Conservation (phyloP, 2,797 vertebrate species). For the Pantherophis vulpinus region DNA sequence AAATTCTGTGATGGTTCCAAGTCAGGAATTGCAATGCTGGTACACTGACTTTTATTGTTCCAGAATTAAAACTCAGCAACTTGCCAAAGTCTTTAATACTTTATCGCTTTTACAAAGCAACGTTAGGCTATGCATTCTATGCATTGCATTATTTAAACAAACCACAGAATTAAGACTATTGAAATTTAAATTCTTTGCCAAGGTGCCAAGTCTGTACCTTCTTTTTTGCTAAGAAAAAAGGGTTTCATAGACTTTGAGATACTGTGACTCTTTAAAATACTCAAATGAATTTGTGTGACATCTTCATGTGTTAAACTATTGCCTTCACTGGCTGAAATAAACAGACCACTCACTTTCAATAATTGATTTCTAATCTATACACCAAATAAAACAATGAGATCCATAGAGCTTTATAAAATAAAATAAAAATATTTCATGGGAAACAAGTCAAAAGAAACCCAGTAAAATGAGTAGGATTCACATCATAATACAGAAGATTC, state of each 20-base stretch:
- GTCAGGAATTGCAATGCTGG: not conserved
- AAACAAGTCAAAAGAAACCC: not conserved
- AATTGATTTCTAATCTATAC: not conserved
- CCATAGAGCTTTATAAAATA: not conserved
- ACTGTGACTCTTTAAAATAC: not conserved
- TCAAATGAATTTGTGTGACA: not conserved
- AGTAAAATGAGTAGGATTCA: not conserved
- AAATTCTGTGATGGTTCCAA: not conserved
- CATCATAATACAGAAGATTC: not conserved
- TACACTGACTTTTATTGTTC: not conserved
- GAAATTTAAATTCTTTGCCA: not conserved
- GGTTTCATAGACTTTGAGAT: not conserved
- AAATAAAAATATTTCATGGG: not conserved
- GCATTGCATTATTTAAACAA: not conserved
- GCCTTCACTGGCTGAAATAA: not conserved
- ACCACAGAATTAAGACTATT: not conserved
- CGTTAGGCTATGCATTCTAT: not conserved
- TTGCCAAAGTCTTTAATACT: not conserved
- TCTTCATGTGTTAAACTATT: not conserved
- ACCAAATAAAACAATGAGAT: not conserved
- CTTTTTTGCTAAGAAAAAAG: not conserved
- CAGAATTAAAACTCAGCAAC: not conserved
- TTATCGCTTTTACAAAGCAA: not conserved
- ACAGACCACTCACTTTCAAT: not conserved
- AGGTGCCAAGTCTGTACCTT: not conserved